phyloP scores from a whole-genome alignment of 2,113 vertebrate species.

The Isurus oxyrinchus region DNA sequence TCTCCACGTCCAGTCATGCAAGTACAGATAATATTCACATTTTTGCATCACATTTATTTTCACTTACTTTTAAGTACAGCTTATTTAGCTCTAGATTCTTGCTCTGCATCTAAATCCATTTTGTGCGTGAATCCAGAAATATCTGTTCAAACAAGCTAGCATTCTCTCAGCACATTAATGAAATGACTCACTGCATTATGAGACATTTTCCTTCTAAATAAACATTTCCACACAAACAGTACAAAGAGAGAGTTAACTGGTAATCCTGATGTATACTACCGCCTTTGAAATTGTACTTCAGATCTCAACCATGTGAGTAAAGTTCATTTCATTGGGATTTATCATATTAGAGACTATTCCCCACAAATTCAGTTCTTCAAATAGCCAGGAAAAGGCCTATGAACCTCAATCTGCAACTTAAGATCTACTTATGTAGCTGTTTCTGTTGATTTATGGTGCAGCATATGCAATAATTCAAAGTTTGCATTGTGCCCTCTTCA shows the following conservation, averaged over 20 bases:
- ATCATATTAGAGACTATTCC: not conserved
- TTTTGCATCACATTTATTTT: not conserved
- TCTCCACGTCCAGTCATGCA: not conserved
- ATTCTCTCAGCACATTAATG: not conserved
- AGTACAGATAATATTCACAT: not conserved
- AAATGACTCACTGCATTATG: not conserved
- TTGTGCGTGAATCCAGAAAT: not conserved
- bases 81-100: not conserved
- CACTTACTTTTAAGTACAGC: not conserved
- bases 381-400: not conserved
- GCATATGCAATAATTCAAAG: not conserved
- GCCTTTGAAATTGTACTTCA: not conserved
- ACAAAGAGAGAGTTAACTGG: not conserved
- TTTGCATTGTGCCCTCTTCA: not conserved
- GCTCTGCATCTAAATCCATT: not conserved
- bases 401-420: not conserved
- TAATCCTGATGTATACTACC: not conserved
- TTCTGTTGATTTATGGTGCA: not conserved
- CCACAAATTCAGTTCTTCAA: not conserved
- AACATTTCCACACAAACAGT: not conserved
- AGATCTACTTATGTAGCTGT: not conserved
- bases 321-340: not conserved
- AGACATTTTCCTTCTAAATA: not conserved
- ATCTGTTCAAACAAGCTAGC: not conserved
- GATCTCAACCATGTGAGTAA: not conserved